Evolutionary conservation across 2,888 invertebrate genomes (phyloP).

Genomic region (Leucoptera coffeella): DNA sequence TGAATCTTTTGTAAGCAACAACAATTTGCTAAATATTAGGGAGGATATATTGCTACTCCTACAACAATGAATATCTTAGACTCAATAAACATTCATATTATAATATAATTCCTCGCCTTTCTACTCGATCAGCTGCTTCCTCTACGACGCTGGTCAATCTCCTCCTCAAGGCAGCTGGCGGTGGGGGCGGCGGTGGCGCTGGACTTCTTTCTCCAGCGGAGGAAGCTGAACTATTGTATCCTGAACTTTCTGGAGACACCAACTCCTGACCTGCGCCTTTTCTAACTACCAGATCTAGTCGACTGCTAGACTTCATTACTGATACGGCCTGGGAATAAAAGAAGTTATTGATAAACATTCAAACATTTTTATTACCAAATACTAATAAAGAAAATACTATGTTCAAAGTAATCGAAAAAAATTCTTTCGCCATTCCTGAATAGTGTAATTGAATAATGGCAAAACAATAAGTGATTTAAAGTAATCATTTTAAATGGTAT

Average conservation of each 20-base stretch:
- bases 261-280: constrained; percentile 75
- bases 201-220: constrained; percentile 66
- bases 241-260: constrained; percentile 76
- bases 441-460: too few relatives aligned
- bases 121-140: constrained; percentile 58
- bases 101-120: constrained; percentile 30
- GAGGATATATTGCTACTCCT: too few relatives aligned
- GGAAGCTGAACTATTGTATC: constrained; percentile 80
- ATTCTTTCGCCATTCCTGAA: too few relatives aligned
- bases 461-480: too few relatives aligned
- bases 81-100: too few relatives aligned
- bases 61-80: too few relatives aligned
- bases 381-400: too few relatives aligned
- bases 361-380: too few relatives aligned
- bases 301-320: constrained; percentile 71
- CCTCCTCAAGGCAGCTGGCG: constrained; percentile 59
- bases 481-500: too few relatives aligned
- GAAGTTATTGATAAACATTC: neutral
- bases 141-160: constrained; percentile 69
- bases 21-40: too few relatives aligned
- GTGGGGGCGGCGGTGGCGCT: constrained; percentile 38
- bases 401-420: too few relatives aligned
- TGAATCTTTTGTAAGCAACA: too few relatives aligned
- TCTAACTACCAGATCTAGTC: constrained; percentile 68
- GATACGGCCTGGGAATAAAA: constrained; percentile 61